These are phyloP conservation scores for Chrysemys picta DNA, from an alignment of 2,113 vertebrate genomes.

Conservation along the genomic window DNA sequence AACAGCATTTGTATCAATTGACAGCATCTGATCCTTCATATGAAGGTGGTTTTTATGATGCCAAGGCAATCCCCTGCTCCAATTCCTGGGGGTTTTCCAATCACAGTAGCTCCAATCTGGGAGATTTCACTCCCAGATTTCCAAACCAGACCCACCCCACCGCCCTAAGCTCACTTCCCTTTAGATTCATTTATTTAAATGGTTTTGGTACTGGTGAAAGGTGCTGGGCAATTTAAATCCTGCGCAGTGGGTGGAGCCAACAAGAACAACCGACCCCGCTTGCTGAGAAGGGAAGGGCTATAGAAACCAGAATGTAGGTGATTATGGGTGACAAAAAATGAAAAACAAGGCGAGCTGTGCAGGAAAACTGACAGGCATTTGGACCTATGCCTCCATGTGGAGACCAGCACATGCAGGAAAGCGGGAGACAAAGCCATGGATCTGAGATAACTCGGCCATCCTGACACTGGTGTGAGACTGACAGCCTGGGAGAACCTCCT, in stretches of 20 bases:
- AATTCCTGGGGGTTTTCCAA: neutral
- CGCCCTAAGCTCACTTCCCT: neutral
- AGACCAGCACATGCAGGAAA: neutral
- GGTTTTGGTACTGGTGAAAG: neutral
- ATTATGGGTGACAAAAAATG: neutral
- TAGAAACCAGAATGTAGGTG: neutral
- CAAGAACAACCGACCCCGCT: neutral
- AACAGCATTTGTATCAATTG: neutral
- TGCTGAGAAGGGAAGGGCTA: neutral
- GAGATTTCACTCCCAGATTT: accelerated
- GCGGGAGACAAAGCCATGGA: neutral
- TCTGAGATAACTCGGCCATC: neutral
- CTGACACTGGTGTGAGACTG: neutral
- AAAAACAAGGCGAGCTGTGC: neutral
- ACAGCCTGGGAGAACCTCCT: neutral
- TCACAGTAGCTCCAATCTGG: neutral
- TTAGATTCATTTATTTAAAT: neutral
- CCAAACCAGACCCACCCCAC: neutral
- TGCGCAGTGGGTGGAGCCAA: neutral
- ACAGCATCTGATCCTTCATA: neutral
- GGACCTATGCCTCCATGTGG: neutral
- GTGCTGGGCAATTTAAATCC: neutral
- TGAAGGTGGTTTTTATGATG: neutral
- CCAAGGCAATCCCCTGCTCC: neutral
- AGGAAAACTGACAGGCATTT: neutral